Evolutionary conservation across 2,888 invertebrate genomes (phyloP).

Genomic region (Troilus luridus): DNA sequence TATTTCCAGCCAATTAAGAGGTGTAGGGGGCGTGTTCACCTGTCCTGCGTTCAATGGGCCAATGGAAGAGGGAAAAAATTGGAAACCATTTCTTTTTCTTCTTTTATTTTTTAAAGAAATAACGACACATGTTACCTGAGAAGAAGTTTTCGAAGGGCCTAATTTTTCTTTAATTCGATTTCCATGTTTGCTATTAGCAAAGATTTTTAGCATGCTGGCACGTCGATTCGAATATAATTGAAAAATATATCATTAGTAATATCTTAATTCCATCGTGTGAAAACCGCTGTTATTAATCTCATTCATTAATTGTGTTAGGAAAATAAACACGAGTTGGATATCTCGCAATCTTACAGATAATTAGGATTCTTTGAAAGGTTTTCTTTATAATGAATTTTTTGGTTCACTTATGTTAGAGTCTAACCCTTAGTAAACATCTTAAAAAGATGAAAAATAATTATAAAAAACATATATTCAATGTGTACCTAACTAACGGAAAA

Average conservation of each 20-base stretch:
- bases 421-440: too few relatives aligned
- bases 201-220: background rate
- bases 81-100: background rate
- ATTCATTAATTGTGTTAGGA: background rate
- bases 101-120: background rate
- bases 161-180: conserved; percentile 27
- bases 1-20: conserved; percentile 43
- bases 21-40: conserved; percentile 42
- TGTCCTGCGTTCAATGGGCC: background rate
- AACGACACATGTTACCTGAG: conserved; percentile 10
- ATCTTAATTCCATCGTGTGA: background rate
- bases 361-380: background rate
- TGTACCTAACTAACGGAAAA: too few relatives aligned
- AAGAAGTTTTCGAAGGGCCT: background rate
- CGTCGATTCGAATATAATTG: background rate
- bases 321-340: background rate
- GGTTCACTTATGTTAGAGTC: too few relatives aligned
- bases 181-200: background rate
- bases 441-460: too few relatives aligned
- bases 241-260: background rate
- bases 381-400: background rate
- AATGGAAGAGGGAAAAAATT: conserved; percentile 7
- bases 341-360: background rate
- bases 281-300: background rate
- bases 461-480: too few relatives aligned